Base-by-base conservation (phyloP, 1,140 invertebrate genomes). In the Drosophila malerkotliana region DNA sequence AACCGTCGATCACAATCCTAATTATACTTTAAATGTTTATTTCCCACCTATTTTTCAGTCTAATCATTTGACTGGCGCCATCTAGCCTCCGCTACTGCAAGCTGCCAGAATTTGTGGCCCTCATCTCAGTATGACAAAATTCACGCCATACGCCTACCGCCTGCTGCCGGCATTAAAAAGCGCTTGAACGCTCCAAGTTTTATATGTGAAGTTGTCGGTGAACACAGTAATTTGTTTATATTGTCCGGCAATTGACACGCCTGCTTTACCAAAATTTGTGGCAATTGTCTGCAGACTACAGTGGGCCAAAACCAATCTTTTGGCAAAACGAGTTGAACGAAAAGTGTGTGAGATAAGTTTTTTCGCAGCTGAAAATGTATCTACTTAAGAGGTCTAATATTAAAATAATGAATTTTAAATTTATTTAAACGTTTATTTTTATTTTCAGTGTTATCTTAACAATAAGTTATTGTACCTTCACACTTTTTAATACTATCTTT, bases 211-310 rank as follows among this genome's bases (percentile, higher is more conserved):
- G 61, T 55, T 60, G 78, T 18, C 51, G 28, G 21, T 32, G 55
- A 37, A 48, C 63, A 48, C 45, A 55, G 78, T 79, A 82, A 82
- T 82, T 82, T 82, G 79, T 83, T 82, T 83, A 74, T 82, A 82
- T 83, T 85, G 82, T 85, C 81, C 58, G 66, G 68, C 75, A 85
- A 87, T 85, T 87, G 83, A 82, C 82, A 85, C 82, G 82, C 77
- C 82, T 85, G 82, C 77, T 84, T 85, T 73, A 21, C 51, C 72
- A 71, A 84, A 84, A 87, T 85, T 73, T 85, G 69, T 47, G 59
- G 61, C 79, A 85, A 85, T 85, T 85, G 81, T 85, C 79, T 75
- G 81, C 14, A 18, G 61, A 85, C 73, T 18, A 47, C 44, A 47
- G 44, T 47, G 58, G 44, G 77, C 47, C 60, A 24, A 69, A 48